Conservation (phyloP, 1,140 invertebrate species). For the Bilobella aurantiaca region DNA sequence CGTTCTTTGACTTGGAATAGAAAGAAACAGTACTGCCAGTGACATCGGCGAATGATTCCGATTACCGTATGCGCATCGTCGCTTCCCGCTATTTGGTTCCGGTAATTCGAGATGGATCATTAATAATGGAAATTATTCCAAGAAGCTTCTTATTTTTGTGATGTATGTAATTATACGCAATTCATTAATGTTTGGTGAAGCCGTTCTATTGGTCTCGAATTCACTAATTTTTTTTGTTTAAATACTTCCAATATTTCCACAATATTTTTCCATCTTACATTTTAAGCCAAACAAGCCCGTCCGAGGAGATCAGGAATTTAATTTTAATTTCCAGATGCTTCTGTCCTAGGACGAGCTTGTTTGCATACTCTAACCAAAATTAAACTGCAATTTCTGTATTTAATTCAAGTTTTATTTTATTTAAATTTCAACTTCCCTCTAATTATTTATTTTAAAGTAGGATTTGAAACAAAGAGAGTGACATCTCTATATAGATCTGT, state of each 20-base stretch:
- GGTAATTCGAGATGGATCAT: background rate
- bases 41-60: background rate
- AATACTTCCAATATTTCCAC: background rate
- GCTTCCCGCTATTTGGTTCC: background rate
- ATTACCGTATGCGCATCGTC: background rate
- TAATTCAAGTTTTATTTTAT: background rate
- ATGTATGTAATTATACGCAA: background rate
- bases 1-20: background rate
- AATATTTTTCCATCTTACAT: background rate
- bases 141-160: background rate
- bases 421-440: background rate
- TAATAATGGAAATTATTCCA: background rate
- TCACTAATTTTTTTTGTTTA: background rate
- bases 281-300: background rate
- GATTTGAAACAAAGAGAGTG: background rate
- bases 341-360: no score
- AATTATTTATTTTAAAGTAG: background rate
- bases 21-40: background rate
- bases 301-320: no score
- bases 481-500: no score
- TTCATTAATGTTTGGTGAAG: background rate
- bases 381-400: background rate
- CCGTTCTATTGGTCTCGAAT: background rate
- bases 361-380: background rate
- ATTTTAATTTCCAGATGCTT: no score